Percentiles rank a stretch among this genome's conserved stretches.
Evolutionary conservation across 2,797 vertebrate genomes (phyloP).

Genomic region (Falco cherrug): DNA sequence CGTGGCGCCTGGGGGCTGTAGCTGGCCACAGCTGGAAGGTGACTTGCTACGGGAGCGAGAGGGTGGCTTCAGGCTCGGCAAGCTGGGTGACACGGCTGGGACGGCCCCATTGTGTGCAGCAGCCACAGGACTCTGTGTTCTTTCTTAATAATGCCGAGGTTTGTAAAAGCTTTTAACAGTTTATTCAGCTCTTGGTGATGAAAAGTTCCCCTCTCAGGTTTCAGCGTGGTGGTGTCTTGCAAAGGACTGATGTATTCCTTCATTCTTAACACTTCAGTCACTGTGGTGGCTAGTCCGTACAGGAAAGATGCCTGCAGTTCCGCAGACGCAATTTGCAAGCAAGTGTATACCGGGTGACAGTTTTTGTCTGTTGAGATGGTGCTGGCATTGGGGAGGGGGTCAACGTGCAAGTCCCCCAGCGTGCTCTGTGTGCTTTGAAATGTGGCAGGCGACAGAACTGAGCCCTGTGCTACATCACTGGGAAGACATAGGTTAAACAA

Average conservation of each 20-base stretch:
- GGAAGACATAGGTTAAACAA: neutral
- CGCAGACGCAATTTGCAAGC: neutral
- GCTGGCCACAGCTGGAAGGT: neutral
- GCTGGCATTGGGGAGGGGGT: neutral
- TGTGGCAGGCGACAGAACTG: neutral
- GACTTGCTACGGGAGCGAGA: neutral
- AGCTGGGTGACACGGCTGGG: neutral
- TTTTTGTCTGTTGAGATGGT: neutral
- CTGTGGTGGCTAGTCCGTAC: neutral
- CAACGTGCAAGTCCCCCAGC: neutral
- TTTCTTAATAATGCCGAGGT: rapidly evolving
- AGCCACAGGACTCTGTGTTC: neutral
- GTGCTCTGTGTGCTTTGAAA: neutral
- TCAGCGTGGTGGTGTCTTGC: neutral
- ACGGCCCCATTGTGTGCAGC: neutral
- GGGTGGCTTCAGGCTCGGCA: too few relatives aligned
- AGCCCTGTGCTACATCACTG: neutral
- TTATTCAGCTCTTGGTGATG: rapidly evolving
- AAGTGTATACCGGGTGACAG: rapidly evolving
- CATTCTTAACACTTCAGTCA: too few relatives aligned
- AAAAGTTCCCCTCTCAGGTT: neutral
- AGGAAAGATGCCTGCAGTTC: neutral
- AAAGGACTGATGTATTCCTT: neutral
- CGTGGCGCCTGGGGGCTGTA: neutral
- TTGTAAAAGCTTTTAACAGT: neutral